phyloP scores from a whole-genome alignment of 2,888 invertebrate species.

The Liodrosophila aerea region DNA sequence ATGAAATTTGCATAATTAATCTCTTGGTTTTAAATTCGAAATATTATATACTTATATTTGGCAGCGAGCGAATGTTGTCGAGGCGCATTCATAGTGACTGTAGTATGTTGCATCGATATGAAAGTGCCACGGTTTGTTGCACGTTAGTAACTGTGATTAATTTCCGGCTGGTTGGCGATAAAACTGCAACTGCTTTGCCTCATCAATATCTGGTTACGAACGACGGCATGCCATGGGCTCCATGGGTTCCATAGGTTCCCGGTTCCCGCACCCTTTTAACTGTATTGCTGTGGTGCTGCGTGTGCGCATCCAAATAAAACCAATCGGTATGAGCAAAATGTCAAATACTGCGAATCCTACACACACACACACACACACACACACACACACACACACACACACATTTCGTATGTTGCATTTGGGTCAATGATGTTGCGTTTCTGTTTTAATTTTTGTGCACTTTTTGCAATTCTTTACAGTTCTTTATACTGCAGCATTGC shows the following conservation, averaged over 20 bases:
- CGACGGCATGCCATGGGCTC: conserved; percentile 9
- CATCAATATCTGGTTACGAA: conserved; percentile 62
- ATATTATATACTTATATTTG: no score
- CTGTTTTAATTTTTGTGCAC: conserved; percentile 31
- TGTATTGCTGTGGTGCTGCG: conserved; percentile 25
- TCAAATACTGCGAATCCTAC: conserved; percentile 45
- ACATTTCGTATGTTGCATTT: conserved; percentile 44
- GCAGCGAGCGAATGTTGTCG: not conserved
- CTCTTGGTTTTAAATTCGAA: no score
- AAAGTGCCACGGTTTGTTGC: conserved; percentile 49
- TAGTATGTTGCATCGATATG: not conserved
- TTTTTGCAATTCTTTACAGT: not conserved
- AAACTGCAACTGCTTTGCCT: conserved; percentile 61
- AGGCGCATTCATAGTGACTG: not conserved
- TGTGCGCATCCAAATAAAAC: conserved; percentile 58
- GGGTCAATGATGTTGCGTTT: conserved; percentile 55
- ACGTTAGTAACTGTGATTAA: conserved; percentile 57
- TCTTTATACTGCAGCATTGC: conserved; percentile 6
- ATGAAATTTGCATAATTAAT: no score
- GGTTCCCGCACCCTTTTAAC: not conserved
- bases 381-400: no score
- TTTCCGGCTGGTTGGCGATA: conserved; percentile 64
- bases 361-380: no score
- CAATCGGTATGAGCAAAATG: conserved; percentile 57
- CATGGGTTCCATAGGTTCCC: not conserved